Conservation (phyloP, 2,113 vertebrate species). For the Phylloscopus trochilus region DNA sequence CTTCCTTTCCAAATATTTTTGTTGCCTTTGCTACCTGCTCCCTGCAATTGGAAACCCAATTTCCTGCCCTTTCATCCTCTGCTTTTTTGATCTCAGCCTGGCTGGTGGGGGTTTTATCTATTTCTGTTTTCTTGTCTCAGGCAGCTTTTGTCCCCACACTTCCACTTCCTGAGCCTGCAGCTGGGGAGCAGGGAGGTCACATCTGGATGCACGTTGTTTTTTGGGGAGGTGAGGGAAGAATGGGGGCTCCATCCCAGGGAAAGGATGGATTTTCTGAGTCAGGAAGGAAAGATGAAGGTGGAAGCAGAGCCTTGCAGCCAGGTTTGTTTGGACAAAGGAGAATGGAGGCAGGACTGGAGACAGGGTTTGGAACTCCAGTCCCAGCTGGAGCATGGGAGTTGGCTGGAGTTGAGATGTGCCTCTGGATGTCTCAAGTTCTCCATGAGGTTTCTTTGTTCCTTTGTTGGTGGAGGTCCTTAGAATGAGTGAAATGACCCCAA, state of each 20-base stretch:
- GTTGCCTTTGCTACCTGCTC: constrained; percentile 33
- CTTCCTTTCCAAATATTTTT: background rate
- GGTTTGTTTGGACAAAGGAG: background rate
- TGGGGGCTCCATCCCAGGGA: background rate
- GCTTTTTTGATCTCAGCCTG: background rate
- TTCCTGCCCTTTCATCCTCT: constrained; percentile 56
- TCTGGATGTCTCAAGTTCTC: background rate
- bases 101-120: constrained; percentile 26
- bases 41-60: background rate
- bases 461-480: background rate
- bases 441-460: background rate
- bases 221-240: background rate
- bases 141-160: constrained; percentile 12
- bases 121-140: constrained; percentile 35
- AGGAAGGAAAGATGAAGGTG: constrained; percentile 1
- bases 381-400: background rate
- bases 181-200: constrained; percentile 31
- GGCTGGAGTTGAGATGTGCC: background rate
- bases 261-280: background rate
- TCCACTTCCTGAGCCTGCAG: constrained; percentile 55
- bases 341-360: background rate
- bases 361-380: background rate
- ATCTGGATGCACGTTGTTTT: background rate
- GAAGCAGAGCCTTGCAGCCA: background rate
- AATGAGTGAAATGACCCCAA: background rate